Evolutionary conservation across 1,140 invertebrate genomes (phyloP), one percentile per base, ranked within the genome.

Genomic region (Drosophila littoralis): DNA sequence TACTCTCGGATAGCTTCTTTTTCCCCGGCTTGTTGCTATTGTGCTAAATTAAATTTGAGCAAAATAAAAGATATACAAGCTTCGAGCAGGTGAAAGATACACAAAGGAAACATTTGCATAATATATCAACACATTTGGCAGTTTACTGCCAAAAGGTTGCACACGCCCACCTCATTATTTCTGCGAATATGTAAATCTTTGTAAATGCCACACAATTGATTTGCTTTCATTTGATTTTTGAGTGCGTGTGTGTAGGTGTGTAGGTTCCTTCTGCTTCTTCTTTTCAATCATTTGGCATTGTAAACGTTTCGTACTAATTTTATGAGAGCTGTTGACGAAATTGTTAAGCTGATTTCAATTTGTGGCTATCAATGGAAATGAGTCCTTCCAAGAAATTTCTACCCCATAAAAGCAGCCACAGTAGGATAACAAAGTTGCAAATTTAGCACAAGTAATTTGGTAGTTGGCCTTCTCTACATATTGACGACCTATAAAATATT

Each of bases 181-280:
- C 52, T 60, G 61, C 54, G 46, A 75, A 79, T 74, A 79, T 75
- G 73, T 54, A 73, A 69, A 69, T 69, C 77, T 69, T 84, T 83
- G 81, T 80, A 77, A 76, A 80, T 78, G 78, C 54, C 75, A 68
- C 63, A 72, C 75, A 86, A 83, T 82, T 86, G 83, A 88, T 76
- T 81, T 48, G 70, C 75, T 69, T 88, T 82, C 67, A 84, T 84
- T 84, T 84, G 77, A 83, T 77, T 75, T 40, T 55, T 48, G 36
- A 68, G 46, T 35, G 40, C 46, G 43, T 13, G 17, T 64, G 48
- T 7, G 17, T 10, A 9, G 33, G 32, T 55, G 40, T 15, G 17
- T 10, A 9, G 33, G 32, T 55, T 35, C 13, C 15, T 12, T 17
- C 22, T 50, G 48, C 63, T 54, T 57, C 22, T 74, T 78, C 60